phyloP scores from a whole-genome alignment of 2,888 invertebrate species.

The Platycnemis pennipes region DNA sequence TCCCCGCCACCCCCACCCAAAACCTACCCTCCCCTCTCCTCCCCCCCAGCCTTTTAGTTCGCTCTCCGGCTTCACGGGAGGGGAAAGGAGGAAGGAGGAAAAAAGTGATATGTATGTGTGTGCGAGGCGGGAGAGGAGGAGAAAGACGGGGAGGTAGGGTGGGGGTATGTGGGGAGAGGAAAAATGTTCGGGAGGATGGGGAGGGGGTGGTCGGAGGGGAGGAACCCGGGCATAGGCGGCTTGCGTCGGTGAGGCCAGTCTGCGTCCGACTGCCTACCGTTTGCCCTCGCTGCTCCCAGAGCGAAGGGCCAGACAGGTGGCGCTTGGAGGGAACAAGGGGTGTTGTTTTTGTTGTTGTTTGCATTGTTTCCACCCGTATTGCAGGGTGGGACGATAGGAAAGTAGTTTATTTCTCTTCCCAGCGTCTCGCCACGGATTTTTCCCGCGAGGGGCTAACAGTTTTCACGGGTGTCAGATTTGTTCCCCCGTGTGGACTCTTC shows the following conservation, averaged over 20 bases:
- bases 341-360: conserved; percentile 28
- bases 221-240: conserved; percentile 54
- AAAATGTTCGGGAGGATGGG: too few relatives aligned
- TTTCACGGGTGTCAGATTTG: not conserved
- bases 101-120: not conserved
- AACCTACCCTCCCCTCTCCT: not conserved
- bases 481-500: conserved; percentile 23
- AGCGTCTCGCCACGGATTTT: not conserved
- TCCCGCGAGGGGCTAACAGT: not conserved
- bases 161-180: not conserved
- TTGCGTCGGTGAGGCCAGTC: conserved; percentile 57
- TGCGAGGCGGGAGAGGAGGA: not conserved
- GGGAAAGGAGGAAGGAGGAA: conserved; percentile 17
- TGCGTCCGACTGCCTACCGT: conserved; percentile 54
- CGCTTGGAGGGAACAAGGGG: conserved; percentile 28
- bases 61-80: not conserved
- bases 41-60: not conserved
- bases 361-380: not conserved
- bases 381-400: not conserved
- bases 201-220: not conserved
- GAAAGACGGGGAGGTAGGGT: not conserved
- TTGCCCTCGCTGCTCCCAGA: not conserved
- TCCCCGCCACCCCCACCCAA: not conserved
- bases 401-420: not conserved
- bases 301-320: conserved; percentile 67